Base-by-base conservation (phyloP, 2,113 vertebrate genomes). In the Rhynchopsitta pachyrhyncha region DNA sequence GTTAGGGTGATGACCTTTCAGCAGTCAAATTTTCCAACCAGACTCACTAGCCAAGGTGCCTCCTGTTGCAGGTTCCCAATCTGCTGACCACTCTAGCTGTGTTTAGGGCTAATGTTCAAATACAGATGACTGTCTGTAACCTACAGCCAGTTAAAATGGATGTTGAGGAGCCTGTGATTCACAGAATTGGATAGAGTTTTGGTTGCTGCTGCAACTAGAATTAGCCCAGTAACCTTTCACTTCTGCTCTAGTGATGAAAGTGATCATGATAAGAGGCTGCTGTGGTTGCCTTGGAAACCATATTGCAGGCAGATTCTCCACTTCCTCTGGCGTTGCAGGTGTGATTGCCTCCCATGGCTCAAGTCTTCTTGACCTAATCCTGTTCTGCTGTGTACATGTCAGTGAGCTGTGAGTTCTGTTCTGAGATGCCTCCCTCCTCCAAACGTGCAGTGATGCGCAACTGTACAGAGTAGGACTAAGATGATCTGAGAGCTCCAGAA, bases 191-290 rank as follows among this genome's bases (percentile, higher is more conserved):
- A 75, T 77, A 82, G 78, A 86, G 50, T 88, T 67, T 47, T 97
- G 80, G 84, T 85, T 97, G 90, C 64, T 85, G 50, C 86, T 95
- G 67, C 90, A 96, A 92, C 89, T 91, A 92, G 96, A 95, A 97
- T 97, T 98, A 97, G 95, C 73, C 50, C 73, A 93, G 52, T 93
- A 97, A 96, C 94, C 88, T 97, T 97, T 97, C 52, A 62, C 62
- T 97, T 98, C 76, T 97, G 70, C 92, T 92, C 44, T 90, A 85
- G 68, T 96, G 83, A 85, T 94, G 75, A 95, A 96, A 97, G 63
- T 69, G 49, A 94, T 95, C 66, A 22, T 11, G 64, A 37, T 95
- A 96, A 97, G 79, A 90, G 79, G 53, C 59, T 97, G 81, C 69
- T 77, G 88, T 95, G 66, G 93, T 98, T 98, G 68, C 94, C 93